Evolutionary conservation across 2,113 vertebrate species (phyloP).

Genomic region (Orientallactaga bullata): DNA sequence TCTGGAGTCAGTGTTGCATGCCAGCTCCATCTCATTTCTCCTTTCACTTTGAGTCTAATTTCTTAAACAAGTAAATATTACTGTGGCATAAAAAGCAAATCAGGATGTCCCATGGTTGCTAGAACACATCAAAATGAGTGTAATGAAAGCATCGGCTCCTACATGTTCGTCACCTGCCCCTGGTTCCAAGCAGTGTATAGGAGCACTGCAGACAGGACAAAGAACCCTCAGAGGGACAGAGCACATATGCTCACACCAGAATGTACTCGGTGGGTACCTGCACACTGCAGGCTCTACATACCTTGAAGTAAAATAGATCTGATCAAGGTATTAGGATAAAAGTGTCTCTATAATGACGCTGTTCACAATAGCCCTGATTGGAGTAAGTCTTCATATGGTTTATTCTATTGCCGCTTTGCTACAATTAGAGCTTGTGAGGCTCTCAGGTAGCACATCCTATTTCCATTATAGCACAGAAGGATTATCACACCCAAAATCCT

Average conservation of each 20-base stretch:
- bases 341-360: slow-evolving; percentile 4
- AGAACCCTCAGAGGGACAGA: background rate
- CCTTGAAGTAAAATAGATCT: slow-evolving; percentile 15
- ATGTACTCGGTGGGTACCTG: background rate
- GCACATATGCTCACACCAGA: background rate
- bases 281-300: background rate
- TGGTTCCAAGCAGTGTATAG: background rate
- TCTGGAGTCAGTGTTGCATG: background rate
- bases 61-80: slow-evolving; percentile 40
- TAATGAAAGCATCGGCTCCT: background rate
- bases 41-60: slow-evolving; percentile 27
- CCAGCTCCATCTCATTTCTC: slow-evolving; percentile 36
- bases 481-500: background rate
- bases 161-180: background rate
- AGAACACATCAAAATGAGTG: background rate
- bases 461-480: slow-evolving; percentile 31
- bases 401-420: background rate
- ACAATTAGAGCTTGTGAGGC: background rate
- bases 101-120: background rate
- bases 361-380: background rate
- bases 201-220: background rate
- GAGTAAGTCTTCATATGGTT: background rate
- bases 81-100: background rate
- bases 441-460: background rate
- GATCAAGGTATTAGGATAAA: background rate